Evolutionary conservation across 2,113 vertebrate genomes (phyloP).

Genomic region (Sinosuthora webbiana): DNA sequence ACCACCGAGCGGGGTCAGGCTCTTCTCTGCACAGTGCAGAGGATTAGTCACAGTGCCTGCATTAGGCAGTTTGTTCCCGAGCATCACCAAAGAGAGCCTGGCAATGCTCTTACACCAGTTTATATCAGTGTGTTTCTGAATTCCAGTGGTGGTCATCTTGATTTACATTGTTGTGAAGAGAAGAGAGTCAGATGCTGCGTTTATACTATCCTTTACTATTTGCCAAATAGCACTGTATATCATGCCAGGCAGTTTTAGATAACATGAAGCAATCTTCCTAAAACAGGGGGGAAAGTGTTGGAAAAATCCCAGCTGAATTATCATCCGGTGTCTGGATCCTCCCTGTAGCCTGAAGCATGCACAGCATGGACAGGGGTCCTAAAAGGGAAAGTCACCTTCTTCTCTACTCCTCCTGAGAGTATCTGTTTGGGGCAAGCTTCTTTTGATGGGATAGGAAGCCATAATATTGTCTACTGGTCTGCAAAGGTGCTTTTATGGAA

Average conservation of each 20-base stretch:
- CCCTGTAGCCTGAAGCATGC: fast-evolving
- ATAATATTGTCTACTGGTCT: background rate
- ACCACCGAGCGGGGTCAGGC: fast-evolving
- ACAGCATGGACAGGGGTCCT: background rate
- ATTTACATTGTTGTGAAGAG: background rate
- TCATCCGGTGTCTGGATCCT: background rate
- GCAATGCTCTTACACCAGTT: background rate
- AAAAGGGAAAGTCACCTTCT: background rate
- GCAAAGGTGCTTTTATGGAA: background rate
- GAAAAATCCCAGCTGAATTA: background rate
- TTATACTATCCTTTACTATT: background rate
- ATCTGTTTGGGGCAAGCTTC: background rate
- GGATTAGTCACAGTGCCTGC: background rate
- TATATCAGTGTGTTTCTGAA: background rate
- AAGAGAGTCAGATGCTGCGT: background rate
- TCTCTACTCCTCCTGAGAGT: background rate
- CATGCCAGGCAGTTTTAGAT: background rate
- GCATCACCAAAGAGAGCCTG: background rate
- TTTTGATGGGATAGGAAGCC: background rate
- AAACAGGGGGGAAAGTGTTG: background rate
- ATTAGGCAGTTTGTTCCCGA: background rate
- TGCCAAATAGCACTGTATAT: background rate
- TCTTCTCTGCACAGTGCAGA: background rate
- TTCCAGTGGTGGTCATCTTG: background rate
- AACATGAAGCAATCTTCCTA: background rate